phyloP scores from a whole-genome alignment of 1,140 invertebrate species.

The Heliconius eleuchia region DNA sequence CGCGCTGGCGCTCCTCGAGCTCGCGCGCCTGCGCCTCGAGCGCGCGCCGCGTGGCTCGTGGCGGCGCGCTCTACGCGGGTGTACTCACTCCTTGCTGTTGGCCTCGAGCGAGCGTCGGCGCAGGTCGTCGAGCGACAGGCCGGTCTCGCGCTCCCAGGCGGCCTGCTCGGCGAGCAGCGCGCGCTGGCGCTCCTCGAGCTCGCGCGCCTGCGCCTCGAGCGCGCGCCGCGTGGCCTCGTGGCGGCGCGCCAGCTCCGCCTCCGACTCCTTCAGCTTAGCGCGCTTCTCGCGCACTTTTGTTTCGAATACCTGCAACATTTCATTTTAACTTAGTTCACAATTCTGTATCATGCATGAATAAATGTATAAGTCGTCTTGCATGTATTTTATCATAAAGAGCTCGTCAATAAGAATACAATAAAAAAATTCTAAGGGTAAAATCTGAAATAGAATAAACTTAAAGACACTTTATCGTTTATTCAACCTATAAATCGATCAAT shows the following conservation, averaged over 20 bases:
- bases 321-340: too few species aligned
- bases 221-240: conserved; percentile 84
- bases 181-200: conserved; percentile 94
- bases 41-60: conserved; percentile 79
- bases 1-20: conserved; percentile 76
- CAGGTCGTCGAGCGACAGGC: conserved; percentile 92
- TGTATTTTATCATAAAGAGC: too few species aligned
- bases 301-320: conserved; percentile 81
- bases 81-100: conserved; percentile 91
- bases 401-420: too few species aligned
- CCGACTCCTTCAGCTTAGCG: conserved; percentile 95
- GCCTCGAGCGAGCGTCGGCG: conserved; percentile 91
- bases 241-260: conserved; percentile 88
- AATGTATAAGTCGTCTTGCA: too few species aligned
- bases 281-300: conserved; percentile 96
- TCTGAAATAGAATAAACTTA: too few species aligned
- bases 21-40: conserved; percentile 95
- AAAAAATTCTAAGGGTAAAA: too few species aligned
- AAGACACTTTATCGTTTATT: too few species aligned
- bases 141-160: conserved; percentile 94
- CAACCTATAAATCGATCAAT: too few species aligned
- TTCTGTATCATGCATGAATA: too few species aligned
- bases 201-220: conserved; percentile 93
- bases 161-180: conserved; percentile 93
- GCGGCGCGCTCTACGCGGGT: background rate